Percentiles rank a stretch among this genome's conserved stretches.
These are phyloP conservation scores for Dendrolimus houi DNA, from an alignment of 2,888 invertebrate species.

Conservation along the genomic window DNA sequence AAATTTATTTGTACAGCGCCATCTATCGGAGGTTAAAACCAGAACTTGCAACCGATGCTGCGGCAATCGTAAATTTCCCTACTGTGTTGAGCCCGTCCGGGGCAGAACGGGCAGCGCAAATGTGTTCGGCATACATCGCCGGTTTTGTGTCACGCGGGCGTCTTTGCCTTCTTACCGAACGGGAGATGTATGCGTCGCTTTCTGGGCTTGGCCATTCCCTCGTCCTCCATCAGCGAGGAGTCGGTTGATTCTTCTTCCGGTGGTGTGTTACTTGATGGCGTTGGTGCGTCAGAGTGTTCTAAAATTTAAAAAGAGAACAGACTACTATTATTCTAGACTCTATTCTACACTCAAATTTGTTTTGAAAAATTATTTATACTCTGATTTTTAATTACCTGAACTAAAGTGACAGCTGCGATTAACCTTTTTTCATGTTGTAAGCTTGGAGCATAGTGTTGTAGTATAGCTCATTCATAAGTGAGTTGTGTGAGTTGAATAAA, in stretches of 20 bases:
- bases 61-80: constrained; percentile 8
- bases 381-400: too few species aligned
- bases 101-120: constrained; percentile 6
- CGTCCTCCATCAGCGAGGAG: constrained; percentile 82
- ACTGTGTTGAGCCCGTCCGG: constrained; percentile 5
- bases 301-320: too few species aligned
- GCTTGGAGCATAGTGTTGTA: too few species aligned
- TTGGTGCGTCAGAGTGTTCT: constrained; percentile 25
- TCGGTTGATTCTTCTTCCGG: constrained; percentile 84
- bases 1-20: background rate
- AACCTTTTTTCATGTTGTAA: too few species aligned
- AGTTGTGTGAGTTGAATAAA: too few species aligned
- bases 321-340: too few species aligned
- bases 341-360: too few species aligned
- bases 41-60: constrained; percentile 3
- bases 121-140: constrained; percentile 3
- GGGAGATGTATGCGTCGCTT: constrained; percentile 80
- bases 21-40: constrained; percentile 3
- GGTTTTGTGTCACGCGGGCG: constrained; percentile 55
- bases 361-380: too few species aligned
- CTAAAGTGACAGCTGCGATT: too few species aligned
- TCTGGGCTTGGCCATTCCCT: constrained; percentile 66
- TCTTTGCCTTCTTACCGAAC: constrained; percentile 78
- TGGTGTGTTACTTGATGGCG: constrained; percentile 52
- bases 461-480: too few species aligned